Evolutionary conservation across 2,113 vertebrate genomes (phyloP), one percentile per base, ranked within the genome.

Genomic region (Xerus inauris): DNA sequence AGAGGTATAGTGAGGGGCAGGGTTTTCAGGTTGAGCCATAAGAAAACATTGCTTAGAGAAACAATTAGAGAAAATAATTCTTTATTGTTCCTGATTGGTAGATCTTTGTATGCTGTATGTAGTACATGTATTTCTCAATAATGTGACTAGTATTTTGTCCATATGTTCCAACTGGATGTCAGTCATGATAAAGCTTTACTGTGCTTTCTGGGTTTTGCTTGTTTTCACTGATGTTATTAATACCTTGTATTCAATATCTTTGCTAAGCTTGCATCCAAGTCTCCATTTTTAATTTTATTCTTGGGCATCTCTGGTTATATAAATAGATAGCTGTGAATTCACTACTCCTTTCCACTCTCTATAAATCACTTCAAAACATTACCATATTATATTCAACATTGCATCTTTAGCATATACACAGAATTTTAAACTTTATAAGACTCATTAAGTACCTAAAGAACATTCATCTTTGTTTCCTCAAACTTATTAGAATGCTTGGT

Each of bases 401-500:
- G 13, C 9, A 38, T 80, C 45, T 81, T 92, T 28, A 81, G 64
- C 32, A 80, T 81, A 42, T 9, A 40, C 10, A 75, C 3, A 47
- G 13, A 77, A 71, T 49, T 79, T 92, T 95, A 88, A 47, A 80
- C 73, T 80, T 83, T 62, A 24, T 24, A 91, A n/a, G 82, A 82
- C 30, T 94, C 28, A 83, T 42, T 80, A 72, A 93, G 12, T 57
- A 93, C 35, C 38, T 94, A 57, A 54, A 96, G 81, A 30, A 73
- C n/a, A 67, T 11, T 32, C 79, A 49, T 89, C 42, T 94, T 89
- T 73, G 57, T 75, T 89, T 95, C 22, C 24, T 95, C 13, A 30
- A 89, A 69, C 6, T 67, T 95, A 86, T 24, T 89, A 65, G 64
- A 95, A 95, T 93, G 16, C 54, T 93, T 73, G 17, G 8, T 87